A percentile compares a stretch with the other conserved stretches of the same genome.
These are phyloP conservation scores for Silurus aristotelis DNA, from an alignment of 2,797 vertebrate species.

Conservation along the genomic window DNA sequence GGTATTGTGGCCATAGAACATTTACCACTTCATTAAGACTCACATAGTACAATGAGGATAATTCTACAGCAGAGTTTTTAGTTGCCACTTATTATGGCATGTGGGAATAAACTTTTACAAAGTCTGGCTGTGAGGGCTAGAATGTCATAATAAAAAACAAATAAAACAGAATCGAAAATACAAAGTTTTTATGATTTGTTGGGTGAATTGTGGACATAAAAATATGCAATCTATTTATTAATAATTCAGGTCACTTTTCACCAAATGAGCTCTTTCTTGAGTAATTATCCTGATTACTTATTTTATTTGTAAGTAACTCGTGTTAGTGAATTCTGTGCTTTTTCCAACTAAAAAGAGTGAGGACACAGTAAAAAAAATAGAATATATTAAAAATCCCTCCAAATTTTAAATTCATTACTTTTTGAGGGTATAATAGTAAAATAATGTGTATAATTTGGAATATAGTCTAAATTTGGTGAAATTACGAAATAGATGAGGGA, in stretches of 20 bases:
- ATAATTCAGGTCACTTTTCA: not conserved
- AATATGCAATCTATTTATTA: not conserved
- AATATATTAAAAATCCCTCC: not conserved
- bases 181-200: not conserved
- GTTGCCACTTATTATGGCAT: not conserved
- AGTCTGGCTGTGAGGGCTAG: no score
- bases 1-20: conserved; percentile 17
- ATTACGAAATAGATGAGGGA: not conserved
- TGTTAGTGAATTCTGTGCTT: not conserved
- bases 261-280: not conserved
- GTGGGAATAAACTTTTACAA: no score
- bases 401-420: not conserved
- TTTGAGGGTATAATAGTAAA: not conserved
- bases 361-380: not conserved
- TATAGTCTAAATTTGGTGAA: not conserved
- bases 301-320: not conserved
- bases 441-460: not conserved
- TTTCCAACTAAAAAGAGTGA: not conserved
- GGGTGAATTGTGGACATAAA: not conserved
- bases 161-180: not conserved
- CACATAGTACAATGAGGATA: not conserved
- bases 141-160: not conserved
- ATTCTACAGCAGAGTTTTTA: conserved; percentile 17
- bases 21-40: conserved; percentile 18
- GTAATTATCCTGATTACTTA: not conserved